phyloP scores from a whole-genome alignment of 2,888 invertebrate genomes.

The Acrobeloides nanus region DNA sequence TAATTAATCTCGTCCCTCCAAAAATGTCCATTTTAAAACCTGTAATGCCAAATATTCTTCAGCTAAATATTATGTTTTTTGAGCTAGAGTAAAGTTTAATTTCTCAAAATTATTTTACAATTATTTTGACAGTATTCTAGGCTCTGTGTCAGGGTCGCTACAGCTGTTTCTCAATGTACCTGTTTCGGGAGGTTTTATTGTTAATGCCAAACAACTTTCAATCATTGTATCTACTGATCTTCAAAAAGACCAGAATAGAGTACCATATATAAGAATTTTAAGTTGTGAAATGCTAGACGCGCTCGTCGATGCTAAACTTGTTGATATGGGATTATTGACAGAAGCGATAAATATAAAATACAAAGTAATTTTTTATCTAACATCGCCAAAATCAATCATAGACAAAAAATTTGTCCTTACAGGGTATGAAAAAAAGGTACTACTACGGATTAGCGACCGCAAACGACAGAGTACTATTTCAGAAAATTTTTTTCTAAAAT shows the following conservation, averaged over 20 bases:
- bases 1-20: no score
- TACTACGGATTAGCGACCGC: no score
- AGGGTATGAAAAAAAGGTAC: no score
- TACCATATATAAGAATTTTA: slow-evolving; percentile 24
- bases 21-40: no score
- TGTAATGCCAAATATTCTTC: slow-evolving; percentile 17
- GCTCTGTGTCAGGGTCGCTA: slow-evolving; percentile 26
- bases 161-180: slow-evolving; percentile 28
- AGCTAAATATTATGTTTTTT: not conserved
- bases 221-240: slow-evolving; percentile 25
- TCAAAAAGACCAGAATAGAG: slow-evolving; percentile 23
- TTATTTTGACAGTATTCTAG: slow-evolving; percentile 21
- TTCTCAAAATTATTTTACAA: slow-evolving; percentile 1
- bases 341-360: slow-evolving; percentile 45
- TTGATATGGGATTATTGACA: slow-evolving; percentile 47
- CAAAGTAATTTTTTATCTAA: slow-evolving; percentile 23
- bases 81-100: not conserved
- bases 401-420: no score
- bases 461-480: no score
- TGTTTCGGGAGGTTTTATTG: slow-evolving; percentile 24
- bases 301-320: slow-evolving; percentile 36
- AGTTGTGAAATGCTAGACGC: slow-evolving; percentile 22
- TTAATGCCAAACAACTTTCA: slow-evolving; percentile 23
- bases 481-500: no score
- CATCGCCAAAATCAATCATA: no score